A percentile compares a stretch with the other conserved stretches of the same genome.
phyloP scores from a whole-genome alignment of 1,140 invertebrate species.

The Temnothorax curvispinosus region DNA sequence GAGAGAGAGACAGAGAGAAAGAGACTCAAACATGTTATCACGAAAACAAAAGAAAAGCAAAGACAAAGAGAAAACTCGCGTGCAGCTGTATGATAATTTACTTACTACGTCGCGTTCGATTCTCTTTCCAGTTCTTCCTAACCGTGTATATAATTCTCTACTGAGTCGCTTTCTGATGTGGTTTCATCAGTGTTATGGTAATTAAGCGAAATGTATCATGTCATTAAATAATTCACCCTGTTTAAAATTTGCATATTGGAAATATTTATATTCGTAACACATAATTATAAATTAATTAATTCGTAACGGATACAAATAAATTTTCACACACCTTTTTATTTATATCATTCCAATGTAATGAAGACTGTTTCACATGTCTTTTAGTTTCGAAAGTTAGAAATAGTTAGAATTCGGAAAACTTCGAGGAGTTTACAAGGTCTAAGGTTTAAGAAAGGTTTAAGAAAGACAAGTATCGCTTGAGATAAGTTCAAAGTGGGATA shows the following conservation, averaged over 20 bases:
- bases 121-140: not conserved
- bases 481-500: not conserved
- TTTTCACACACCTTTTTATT: not conserved
- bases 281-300: not conserved
- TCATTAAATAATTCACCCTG: not conserved
- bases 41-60: not conserved
- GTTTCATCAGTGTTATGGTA: not conserved
- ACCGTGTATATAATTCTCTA: not conserved
- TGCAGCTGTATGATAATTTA: conserved; percentile 8
- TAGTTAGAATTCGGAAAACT: not conserved
- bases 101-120: not conserved
- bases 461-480: not conserved
- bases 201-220: not conserved
- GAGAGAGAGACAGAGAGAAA: not conserved
- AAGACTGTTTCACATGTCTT: not conserved
- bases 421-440: not conserved
- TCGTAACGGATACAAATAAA: not conserved
- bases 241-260: not conserved
- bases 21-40: not conserved
- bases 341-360: not conserved
- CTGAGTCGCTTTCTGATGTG: not conserved
- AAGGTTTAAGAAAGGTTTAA: not conserved
- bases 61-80: conserved; percentile 4
- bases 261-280: not conserved
- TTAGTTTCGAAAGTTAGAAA: not conserved